A percentile compares a stretch with the other conserved stretches of the same genome.
Evolutionary conservation across 1,140 invertebrate genomes (phyloP).

Genomic region (Hyphantria cunea): DNA sequence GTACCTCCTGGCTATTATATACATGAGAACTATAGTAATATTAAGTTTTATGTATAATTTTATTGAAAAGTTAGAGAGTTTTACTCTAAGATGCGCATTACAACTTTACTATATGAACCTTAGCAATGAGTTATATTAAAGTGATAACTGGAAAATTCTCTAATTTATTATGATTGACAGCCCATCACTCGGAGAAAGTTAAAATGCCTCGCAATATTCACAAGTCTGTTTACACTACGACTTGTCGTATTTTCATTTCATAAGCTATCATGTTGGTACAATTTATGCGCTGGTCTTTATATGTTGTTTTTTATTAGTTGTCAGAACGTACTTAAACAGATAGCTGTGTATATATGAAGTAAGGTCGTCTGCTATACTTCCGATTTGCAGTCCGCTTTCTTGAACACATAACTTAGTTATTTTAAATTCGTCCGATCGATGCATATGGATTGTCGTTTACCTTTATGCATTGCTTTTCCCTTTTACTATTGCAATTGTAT

Average conservation of each 20-base stretch:
- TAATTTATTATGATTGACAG: conserved; percentile 68
- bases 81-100: background rate
- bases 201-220: conserved; percentile 64
- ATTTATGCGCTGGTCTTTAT: conserved; percentile 7
- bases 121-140: conserved; percentile 37
- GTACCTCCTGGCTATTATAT: no score
- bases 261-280: conserved; percentile 14
- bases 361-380: conserved; percentile 39
- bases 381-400: conserved; percentile 43
- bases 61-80: background rate
- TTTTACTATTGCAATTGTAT: conserved; percentile 20
- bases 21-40: no score
- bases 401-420: conserved; percentile 37
- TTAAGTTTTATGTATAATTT: no score
- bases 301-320: conserved; percentile 19
- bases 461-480: conserved; percentile 25
- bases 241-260: conserved; percentile 34
- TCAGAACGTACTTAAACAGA: conserved; percentile 10
- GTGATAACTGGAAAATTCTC: conserved; percentile 64
- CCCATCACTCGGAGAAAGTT: conserved; percentile 74
- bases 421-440: conserved; percentile 32
- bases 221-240: conserved; percentile 58
- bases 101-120: background rate
- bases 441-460: conserved; percentile 24
- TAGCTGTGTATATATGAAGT: conserved; percentile 23